These are phyloP conservation scores for Porites evermanni DNA, from an alignment of 92 coral and sea anemone species.

Conservation along the genomic window DNA sequence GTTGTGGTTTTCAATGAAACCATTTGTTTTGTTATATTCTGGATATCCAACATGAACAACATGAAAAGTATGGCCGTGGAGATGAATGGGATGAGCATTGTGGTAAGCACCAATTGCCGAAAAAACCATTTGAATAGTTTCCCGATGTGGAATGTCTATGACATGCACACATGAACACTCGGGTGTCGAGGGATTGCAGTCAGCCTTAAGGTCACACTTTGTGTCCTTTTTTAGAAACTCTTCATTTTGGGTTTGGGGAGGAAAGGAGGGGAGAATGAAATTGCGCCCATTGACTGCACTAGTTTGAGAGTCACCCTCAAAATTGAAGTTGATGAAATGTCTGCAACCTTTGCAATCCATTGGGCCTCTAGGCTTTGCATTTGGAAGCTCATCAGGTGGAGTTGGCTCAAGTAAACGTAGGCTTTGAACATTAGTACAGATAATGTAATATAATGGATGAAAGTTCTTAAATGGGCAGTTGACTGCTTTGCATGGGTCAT, in stretches of 20 bases:
- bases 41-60: too few species aligned
- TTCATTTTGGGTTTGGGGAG: slow-evolving; percentile 52
- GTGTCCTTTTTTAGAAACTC: slow-evolving; percentile 8
- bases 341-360: slow-evolving; percentile 27
- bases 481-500: not conserved
- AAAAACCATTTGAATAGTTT: slow-evolving; percentile 17
- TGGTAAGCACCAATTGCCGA: slow-evolving; percentile 43
- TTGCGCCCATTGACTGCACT: slow-evolving; percentile 64
- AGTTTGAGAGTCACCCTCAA: slow-evolving; percentile 53
- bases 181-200: slow-evolving; percentile 40
- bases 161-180: slow-evolving; percentile 70
- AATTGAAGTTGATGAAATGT: slow-evolving; percentile 60
- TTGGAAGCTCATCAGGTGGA: slow-evolving; percentile 51
- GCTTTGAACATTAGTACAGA: slow-evolving; percentile 15
- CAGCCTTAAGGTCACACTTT: not conserved
- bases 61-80: slow-evolving; percentile 15
- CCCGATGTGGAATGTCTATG: slow-evolving; percentile 52
- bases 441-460: too few species aligned
- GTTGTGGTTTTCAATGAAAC: slow-evolving; percentile 44
- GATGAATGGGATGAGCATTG: slow-evolving; percentile 65
- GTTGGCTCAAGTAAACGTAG: slow-evolving; percentile 49
- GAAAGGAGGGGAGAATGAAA: slow-evolving; percentile 52
- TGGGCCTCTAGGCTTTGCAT: not conserved
- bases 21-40: slow-evolving; percentile 20
- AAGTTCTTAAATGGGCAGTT: too few species aligned